These are phyloP conservation scores for Lycocorax pyrrhopterus DNA, from an alignment of 2,113 vertebrate genomes.

Conservation along the genomic window DNA sequence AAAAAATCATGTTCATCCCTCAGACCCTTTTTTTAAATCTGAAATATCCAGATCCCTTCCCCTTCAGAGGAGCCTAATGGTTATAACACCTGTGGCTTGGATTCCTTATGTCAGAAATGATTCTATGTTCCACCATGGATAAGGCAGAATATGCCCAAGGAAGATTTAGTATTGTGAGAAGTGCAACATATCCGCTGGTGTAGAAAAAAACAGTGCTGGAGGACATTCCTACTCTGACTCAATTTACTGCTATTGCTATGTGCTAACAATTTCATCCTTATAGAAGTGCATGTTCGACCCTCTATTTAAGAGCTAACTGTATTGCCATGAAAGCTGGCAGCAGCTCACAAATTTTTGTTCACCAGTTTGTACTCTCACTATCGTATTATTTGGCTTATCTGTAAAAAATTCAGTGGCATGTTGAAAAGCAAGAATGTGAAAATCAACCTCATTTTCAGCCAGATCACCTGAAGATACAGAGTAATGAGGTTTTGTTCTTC, in stretches of 20 bases:
- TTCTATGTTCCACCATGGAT: background rate
- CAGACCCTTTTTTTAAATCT: background rate
- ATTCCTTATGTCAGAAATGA: background rate
- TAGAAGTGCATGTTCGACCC: background rate
- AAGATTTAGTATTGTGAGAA: background rate
- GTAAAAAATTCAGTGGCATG: background rate
- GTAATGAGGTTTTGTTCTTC: background rate
- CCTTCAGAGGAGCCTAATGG: background rate
- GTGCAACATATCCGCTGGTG: background rate
- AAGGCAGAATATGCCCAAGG: background rate
- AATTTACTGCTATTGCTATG: background rate
- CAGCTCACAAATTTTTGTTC: background rate
- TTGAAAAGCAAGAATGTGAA: background rate
- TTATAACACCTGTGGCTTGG: background rate
- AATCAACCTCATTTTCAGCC: background rate
- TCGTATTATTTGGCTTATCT: background rate
- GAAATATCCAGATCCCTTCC: background rate
- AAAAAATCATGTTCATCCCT: background rate
- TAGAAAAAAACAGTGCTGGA: background rate
- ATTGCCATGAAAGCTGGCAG: background rate
- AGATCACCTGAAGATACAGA: background rate
- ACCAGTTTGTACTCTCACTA: background rate
- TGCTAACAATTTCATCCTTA: background rate
- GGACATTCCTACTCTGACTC: background rate
- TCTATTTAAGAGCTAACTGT: background rate